A percentile compares a stretch with the other conserved stretches of the same genome.
Evolutionary conservation across 2,113 vertebrate genomes (phyloP).

Genomic region (Cyphomyrus plagiostoma): DNA sequence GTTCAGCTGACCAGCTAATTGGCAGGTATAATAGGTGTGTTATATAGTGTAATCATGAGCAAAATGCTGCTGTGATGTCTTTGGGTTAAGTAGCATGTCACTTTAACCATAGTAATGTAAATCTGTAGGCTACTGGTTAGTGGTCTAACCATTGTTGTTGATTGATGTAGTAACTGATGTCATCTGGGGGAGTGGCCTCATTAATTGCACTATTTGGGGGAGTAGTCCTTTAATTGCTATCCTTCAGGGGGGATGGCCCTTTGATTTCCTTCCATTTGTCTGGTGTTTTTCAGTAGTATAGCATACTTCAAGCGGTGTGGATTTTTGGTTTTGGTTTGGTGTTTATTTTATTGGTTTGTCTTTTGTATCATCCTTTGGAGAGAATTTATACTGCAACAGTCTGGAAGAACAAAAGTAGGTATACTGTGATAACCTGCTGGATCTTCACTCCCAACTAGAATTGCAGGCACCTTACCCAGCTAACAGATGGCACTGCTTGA

Average conservation of each 20-base stretch:
- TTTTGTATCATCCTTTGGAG: neutral
- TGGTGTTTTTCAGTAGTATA: neutral
- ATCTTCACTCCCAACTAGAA: neutral
- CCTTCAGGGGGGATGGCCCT: neutral
- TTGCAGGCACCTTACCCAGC: neutral
- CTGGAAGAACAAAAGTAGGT: neutral
- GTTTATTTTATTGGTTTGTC: neutral
- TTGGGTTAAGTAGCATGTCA: neutral
- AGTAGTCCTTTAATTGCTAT: neutral
- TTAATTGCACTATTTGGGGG: neutral
- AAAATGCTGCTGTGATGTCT: neutral
- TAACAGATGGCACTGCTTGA: conserved; percentile 1
- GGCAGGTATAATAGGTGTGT: neutral
- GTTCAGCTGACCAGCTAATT: neutral
- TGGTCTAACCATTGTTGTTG: neutral
- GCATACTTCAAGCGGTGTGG: neutral
- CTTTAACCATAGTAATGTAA: neutral
- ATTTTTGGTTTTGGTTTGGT: neutral
- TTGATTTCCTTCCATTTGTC: neutral
- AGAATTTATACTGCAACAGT: neutral
- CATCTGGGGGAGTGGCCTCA: neutral
- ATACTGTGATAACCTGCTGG: neutral
- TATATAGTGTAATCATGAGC: neutral
- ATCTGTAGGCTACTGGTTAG: neutral
- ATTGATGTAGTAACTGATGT: neutral